Percentiles rank a stretch among this genome's conserved stretches.
Evolutionary conservation across 2,113 vertebrate species (phyloP).

Genomic region (Meles meles): DNA sequence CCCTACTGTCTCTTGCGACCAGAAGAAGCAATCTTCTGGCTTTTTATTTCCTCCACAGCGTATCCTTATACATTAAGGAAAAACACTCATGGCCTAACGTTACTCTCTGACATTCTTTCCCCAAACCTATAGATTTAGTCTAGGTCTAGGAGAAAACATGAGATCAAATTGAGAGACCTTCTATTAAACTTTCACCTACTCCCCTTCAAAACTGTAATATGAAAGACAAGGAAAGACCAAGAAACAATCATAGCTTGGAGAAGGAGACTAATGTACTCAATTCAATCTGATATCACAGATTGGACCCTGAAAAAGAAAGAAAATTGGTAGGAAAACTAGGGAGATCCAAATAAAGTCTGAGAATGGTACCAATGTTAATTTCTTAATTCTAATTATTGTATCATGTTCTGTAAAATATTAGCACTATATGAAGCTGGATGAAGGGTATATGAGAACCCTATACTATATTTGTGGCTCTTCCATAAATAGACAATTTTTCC

Average conservation of each 20-base stretch:
- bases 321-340: not conserved
- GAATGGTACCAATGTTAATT: not conserved
- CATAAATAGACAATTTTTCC: not conserved
- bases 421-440: not conserved
- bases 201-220: not conserved
- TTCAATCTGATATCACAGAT: not conserved
- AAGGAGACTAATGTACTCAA: not conserved
- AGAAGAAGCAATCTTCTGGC: not conserved
- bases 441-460: not conserved
- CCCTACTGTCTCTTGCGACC: not conserved
- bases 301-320: not conserved
- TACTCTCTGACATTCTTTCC: not conserved
- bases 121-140: not conserved
- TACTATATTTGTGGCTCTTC: not conserved
- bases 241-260: not conserved
- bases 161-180: not conserved
- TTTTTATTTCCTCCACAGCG: not conserved
- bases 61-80: not conserved
- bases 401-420: not conserved
- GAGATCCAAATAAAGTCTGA: not conserved
- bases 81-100: not conserved
- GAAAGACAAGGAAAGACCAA: not conserved
- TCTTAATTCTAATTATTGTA: not conserved
- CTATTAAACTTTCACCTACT: not conserved
- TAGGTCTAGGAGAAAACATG: not conserved